Evolutionary conservation across 2,797 vertebrate species (phyloP), one percentile per base, ranked within the genome.

Genomic region (Sandelia bainsii): DNA sequence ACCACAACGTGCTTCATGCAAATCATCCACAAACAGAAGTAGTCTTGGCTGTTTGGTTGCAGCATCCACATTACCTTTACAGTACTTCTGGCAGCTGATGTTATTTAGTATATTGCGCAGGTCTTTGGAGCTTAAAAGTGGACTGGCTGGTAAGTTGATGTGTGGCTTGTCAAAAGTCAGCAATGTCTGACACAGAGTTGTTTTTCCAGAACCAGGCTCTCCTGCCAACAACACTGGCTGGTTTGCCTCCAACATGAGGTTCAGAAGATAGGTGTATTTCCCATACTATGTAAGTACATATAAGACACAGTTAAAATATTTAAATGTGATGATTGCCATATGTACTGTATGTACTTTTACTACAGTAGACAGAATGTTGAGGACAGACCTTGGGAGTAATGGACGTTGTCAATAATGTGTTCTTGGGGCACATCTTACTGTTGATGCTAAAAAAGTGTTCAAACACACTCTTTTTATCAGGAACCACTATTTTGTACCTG

Each of bases 191-290:
- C 93, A 94, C 62, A 97, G 83, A 16, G 87, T 82, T 4, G 94
- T 95, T 92, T 96, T 97, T 51, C 96, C 96, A 37, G 93, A 89
- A 19, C 92, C 88, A 0, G 89, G 79, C 75, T 96, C 95, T 68
- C 96, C 97, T 5, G 93, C 88, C 29, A 97, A 85, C 64, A 97
- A 56, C 50, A 93, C 91, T 0, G 97, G 95, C 48, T 94, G 93
- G 22, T 90, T 91, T 16, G 87, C 78, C 19, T 90, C 87, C 77
- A 95, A 61, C 85, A 97, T 92, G 63, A 94, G 69, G 59, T 94
- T 93, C 59, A 96, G 81, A 22, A 95, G 82, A 53, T 89, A 93
- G 1, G 89, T 77, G 72, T 94, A 90, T 9, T 83, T 92, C 62
- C 93, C 84, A 40, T 92, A 87, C 95, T 96, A 72, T 75, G 49